A percentile compares a stretch with the other conserved stretches of the same genome.
Conservation (phyloP, 2,797 vertebrate genomes). For the Myotis planiceps region DNA sequence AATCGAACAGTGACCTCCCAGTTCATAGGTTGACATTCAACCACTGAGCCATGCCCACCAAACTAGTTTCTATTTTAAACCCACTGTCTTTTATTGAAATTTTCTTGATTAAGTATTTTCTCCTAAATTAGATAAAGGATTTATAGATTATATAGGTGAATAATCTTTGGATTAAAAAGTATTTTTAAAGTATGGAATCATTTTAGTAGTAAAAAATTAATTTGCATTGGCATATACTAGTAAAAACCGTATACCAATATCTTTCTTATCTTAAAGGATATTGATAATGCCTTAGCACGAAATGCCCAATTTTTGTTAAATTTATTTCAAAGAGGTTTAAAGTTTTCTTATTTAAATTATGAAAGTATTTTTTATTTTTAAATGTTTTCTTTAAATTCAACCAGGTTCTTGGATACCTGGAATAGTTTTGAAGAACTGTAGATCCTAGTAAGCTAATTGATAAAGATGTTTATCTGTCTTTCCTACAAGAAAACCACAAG, state of each 20-base stretch:
- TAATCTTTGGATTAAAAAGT: slow-evolving; percentile 5
- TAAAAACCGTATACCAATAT: not conserved
- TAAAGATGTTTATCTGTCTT: slow-evolving; percentile 6
- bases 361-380: slow-evolving; percentile 41
- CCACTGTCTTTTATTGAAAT: not conserved
- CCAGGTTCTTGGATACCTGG: not conserved
- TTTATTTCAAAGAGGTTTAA: not conserved
- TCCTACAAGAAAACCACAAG: slow-evolving; percentile 2
- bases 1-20: too few species aligned
- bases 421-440: not conserved
- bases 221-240: not conserved
- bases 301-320: not conserved
- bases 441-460: not conserved
- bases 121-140: slow-evolving; percentile 30
- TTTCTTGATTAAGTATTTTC: slow-evolving; percentile 55
- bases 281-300: not conserved
- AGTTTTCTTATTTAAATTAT: slow-evolving; percentile 25
- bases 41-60: too few species aligned
- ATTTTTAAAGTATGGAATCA: not conserved
- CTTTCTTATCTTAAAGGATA: not conserved
- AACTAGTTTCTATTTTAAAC: slow-evolving; percentile 21
- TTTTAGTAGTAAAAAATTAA: slow-evolving; percentile 27
- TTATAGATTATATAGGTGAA: not conserved
- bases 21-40: too few species aligned
- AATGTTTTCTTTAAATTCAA: not conserved